Percentiles rank a stretch among this genome's conserved stretches.
Conservation (phyloP, 2,888 invertebrate genomes). For the Agrilus biguttatus region DNA sequence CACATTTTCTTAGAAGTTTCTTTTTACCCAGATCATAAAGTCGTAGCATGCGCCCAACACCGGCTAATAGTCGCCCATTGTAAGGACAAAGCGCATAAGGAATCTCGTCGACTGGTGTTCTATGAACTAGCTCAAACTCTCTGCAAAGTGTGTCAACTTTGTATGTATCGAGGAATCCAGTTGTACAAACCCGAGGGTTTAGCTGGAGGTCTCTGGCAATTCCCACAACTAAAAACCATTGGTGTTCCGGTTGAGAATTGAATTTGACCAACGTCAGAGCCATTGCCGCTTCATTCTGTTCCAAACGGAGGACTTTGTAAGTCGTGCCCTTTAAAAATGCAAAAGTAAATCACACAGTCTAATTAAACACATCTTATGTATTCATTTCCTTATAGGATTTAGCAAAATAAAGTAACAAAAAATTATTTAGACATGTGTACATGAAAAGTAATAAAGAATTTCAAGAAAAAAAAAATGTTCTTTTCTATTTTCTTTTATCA, state of each 20-base stretch:
- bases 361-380: too few relatives aligned
- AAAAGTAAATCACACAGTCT: too few relatives aligned
- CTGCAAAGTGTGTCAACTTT: constrained; percentile 65
- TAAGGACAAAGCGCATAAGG: constrained; percentile 76
- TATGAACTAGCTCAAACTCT: constrained; percentile 80
- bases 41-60: constrained; percentile 81
- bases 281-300: constrained; percentile 94
- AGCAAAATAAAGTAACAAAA: too few relatives aligned
- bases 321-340: constrained; percentile 44
- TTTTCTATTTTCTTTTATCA: too few relatives aligned
- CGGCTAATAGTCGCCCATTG: constrained; percentile 82
- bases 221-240: constrained; percentile 64
- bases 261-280: constrained; percentile 55
- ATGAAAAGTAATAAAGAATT: too few relatives aligned
- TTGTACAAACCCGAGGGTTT: constrained; percentile 68
- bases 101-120: constrained; percentile 85
- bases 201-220: constrained; percentile 82
- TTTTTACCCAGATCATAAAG: constrained; percentile 95
- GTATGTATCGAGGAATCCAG: constrained; percentile 81
- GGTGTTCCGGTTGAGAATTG: constrained; percentile 29
- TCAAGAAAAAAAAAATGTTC: too few relatives aligned
- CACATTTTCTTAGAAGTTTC: constrained; percentile 92
- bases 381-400: too few relatives aligned
- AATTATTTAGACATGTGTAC: too few relatives aligned
- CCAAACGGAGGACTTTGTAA: constrained; percentile 61